Evolutionary conservation across 2,888 invertebrate species (phyloP).

Genomic region (Rhingia campestris): DNA sequence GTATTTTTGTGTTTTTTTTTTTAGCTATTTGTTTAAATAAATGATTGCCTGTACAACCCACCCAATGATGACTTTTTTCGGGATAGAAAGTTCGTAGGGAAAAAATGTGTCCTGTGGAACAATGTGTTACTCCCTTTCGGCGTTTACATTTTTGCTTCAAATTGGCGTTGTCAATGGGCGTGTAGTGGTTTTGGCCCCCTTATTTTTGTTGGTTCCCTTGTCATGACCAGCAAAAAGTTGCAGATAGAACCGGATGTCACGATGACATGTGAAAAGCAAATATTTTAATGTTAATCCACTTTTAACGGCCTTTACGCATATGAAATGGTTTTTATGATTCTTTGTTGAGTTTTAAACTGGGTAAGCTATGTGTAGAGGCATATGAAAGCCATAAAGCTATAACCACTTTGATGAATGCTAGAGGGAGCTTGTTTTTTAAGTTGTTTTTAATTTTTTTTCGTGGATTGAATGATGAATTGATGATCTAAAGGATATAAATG

Average conservation of each 20-base stretch:
- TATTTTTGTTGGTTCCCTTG: constrained; percentile 11
- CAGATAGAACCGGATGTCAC: constrained; percentile 58
- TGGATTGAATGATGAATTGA: too few species aligned
- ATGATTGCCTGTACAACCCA: constrained; percentile 54
- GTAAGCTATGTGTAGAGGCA: constrained; percentile 28
- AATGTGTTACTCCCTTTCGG: constrained; percentile 43
- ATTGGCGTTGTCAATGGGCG: constrained; percentile 58
- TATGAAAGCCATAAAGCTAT: background rate
- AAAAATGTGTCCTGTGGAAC: constrained; percentile 29
- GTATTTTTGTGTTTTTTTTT: constrained; percentile 20
- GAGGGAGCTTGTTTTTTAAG: too few species aligned
- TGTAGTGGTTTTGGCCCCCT: constrained; percentile 26
- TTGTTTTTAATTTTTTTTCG: too few species aligned
- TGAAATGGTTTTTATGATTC: constrained; percentile 49
- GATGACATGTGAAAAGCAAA: constrained; percentile 64
- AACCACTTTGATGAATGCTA: too few species aligned
- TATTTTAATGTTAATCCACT: constrained; percentile 64
- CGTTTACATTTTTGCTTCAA: constrained; percentile 35
- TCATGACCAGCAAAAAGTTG: constrained; percentile 52
- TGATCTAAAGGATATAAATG: too few species aligned
- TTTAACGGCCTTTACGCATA: constrained; percentile 51
- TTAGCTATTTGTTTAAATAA: constrained; percentile 66
- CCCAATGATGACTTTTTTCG: constrained; percentile 1
- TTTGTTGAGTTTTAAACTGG: constrained; percentile 22
- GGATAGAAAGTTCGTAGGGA: constrained; percentile 26